These are phyloP conservation scores for Drosophila setosimentum DNA, from an alignment of 2,888 invertebrate genomes.

Conservation along the genomic window DNA sequence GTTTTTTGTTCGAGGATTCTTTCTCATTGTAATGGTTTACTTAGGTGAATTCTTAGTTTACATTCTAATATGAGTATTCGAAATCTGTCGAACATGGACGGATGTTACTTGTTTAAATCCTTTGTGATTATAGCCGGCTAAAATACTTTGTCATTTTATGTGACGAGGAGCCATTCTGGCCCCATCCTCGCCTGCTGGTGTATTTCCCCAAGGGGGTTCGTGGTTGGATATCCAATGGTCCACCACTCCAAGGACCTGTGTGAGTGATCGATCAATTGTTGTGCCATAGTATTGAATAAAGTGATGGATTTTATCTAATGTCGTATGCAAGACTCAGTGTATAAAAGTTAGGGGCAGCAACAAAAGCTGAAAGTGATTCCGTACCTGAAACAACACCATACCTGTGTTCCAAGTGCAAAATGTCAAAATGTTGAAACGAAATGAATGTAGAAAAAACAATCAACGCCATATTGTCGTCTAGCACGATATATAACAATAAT, in stretches of 20 bases:
- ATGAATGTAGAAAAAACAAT: slow-evolving; percentile 68
- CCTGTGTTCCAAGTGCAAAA: background rate
- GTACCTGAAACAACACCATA: background rate
- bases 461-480: slow-evolving; percentile 73
- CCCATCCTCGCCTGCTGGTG: background rate
- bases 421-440: slow-evolving; percentile 31
- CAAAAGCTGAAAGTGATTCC: background rate
- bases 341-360: background rate
- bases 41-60: background rate
- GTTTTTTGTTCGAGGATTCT: background rate
- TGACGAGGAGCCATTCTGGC: no score
- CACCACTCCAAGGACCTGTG: background rate
- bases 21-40: background rate
- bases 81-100: background rate
- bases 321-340: background rate
- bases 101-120: background rate
- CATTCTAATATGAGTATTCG: background rate
- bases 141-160: no score
- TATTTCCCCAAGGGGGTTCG: background rate
- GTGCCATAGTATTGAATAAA: background rate
- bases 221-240: background rate
- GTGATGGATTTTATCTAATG: background rate
- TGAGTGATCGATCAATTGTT: background rate
- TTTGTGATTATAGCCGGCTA: background rate
- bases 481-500: slow-evolving; percentile 59